Percentiles rank a stretch among this genome's conserved stretches.
phyloP scores from a whole-genome alignment of 2,797 vertebrate species.

The Poeciliopsis paucimaculata region DNA sequence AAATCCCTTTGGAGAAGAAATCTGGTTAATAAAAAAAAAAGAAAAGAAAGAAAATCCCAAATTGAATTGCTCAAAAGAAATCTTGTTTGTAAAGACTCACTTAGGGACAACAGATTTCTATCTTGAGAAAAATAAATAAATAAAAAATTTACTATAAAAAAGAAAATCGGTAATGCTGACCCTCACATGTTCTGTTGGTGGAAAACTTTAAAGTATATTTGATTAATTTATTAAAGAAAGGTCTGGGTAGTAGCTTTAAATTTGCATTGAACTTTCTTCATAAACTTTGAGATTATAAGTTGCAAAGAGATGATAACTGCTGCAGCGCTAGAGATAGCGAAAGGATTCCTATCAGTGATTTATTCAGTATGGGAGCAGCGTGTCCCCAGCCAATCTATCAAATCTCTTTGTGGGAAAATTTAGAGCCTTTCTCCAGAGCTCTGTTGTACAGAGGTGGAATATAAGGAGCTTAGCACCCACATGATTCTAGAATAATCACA shows the following conservation, averaged over 20 bases:
- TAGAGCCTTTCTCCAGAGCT: slow-evolving; percentile 49
- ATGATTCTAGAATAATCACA: slow-evolving; percentile 69
- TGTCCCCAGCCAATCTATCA: slow-evolving; percentile 60
- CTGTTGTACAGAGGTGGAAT: slow-evolving; percentile 49
- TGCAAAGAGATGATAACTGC: slow-evolving; percentile 45
- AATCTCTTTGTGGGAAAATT: slow-evolving; percentile 70
- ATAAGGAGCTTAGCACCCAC: slow-evolving; percentile 51
- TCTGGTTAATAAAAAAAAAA: neutral
- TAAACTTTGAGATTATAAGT: slow-evolving; percentile 25
- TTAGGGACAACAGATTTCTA: neutral
- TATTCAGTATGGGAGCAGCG: slow-evolving; percentile 62
- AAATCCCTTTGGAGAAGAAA: neutral
- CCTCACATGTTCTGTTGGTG: neutral
- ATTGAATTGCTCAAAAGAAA: neutral
- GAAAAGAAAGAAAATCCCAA: neutral
- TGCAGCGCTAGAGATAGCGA: slow-evolving; percentile 30
- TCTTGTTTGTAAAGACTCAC: neutral
- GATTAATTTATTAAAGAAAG: neutral
- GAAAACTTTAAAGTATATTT: neutral
- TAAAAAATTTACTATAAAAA: neutral
- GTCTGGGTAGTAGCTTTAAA: neutral
- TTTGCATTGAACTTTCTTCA: neutral
- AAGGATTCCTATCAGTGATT: slow-evolving; percentile 43
- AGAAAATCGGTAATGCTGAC: neutral
- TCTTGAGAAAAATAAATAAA: neutral